Base-by-base conservation (phyloP, 1,140 invertebrate genomes). In the Meloidogyne chitwoodi region DNA sequence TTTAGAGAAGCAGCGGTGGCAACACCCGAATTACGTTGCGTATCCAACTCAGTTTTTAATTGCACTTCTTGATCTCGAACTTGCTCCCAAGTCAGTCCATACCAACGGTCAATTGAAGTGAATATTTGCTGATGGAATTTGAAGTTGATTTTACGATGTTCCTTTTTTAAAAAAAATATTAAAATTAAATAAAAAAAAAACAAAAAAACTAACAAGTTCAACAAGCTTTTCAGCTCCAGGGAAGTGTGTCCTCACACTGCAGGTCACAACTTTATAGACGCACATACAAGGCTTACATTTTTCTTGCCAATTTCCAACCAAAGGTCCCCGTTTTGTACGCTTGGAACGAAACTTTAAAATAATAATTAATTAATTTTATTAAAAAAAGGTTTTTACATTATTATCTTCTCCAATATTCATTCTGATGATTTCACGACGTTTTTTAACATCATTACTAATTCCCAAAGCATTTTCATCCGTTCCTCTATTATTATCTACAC, bases 101-200 rank as follows among this genome's bases (percentile, higher is more conserved):
- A 56, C 48, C 48, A 56, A 8, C 19, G 19, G n/a, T 56, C 48
- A 56, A 56, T 56, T n/a, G 48, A 56, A 56, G 48, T 56, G 48
- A 56, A 56, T 19, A 56, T 56, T 56, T 56, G 48, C n/a, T 56
- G 48, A n/a, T 56, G 48, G 48, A 56, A 56, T 56, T 56, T 56
- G 48, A 56, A 56, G 48, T 56, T 56, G 4, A 56, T 56, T 56
- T 56, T 56, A 4, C 48, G 19, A 8, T 56, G 48, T 56, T 56
- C 48, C 48, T 56, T 38, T 38, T 6, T 38, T 8, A 6, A n/a
- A 56, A 56, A 56, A 81, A 96, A 99, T 90, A 92, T n/a, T n/a
- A 92, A 90, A 96, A 99, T 89, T 99, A 99, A 12, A 96, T 96
- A 4, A 44, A 19, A 16, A 44, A 44, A 19, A 16, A 44, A 16